phyloP scores from a whole-genome alignment of 2,113 vertebrate genomes.

The Mastomys coucha region DNA sequence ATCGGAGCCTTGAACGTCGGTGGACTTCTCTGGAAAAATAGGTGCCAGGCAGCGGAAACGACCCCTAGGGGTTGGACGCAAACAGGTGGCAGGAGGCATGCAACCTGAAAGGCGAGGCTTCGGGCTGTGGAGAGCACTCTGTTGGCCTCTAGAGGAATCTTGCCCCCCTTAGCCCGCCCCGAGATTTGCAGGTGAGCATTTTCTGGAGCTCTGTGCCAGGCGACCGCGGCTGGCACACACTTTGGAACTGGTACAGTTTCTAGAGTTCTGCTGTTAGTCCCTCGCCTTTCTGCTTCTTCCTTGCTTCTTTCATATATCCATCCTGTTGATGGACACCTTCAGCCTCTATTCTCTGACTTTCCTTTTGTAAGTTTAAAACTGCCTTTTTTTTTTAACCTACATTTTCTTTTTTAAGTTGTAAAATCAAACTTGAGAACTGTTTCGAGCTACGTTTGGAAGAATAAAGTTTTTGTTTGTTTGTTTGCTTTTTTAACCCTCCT shows the following conservation, averaged over 20 bases:
- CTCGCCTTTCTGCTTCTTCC: not conserved
- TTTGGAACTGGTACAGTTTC: slow-evolving; percentile 28
- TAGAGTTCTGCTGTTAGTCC: not conserved
- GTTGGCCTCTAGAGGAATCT: not conserved
- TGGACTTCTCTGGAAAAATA: not conserved
- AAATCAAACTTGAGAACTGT: slow-evolving; percentile 35
- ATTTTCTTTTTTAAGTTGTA: not conserved
- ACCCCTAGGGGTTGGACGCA: not conserved
- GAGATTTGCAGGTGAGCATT: not conserved
- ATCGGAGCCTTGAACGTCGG: no score
- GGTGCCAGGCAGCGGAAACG: not conserved
- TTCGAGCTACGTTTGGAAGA: not conserved
- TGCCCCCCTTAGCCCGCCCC: not conserved
- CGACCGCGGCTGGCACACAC: not conserved
- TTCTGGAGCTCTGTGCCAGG: not conserved
- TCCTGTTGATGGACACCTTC: not conserved
- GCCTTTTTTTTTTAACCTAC: not conserved
- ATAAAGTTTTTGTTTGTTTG: not conserved
- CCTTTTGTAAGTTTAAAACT: not conserved
- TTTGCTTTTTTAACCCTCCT: not conserved
- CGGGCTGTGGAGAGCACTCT: not conserved
- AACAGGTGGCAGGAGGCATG: not conserved
- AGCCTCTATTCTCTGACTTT: not conserved
- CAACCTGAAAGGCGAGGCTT: not conserved
- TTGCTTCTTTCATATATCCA: not conserved